phyloP scores from a whole-genome alignment of 2,113 vertebrate species.

The Bos indicus region DNA sequence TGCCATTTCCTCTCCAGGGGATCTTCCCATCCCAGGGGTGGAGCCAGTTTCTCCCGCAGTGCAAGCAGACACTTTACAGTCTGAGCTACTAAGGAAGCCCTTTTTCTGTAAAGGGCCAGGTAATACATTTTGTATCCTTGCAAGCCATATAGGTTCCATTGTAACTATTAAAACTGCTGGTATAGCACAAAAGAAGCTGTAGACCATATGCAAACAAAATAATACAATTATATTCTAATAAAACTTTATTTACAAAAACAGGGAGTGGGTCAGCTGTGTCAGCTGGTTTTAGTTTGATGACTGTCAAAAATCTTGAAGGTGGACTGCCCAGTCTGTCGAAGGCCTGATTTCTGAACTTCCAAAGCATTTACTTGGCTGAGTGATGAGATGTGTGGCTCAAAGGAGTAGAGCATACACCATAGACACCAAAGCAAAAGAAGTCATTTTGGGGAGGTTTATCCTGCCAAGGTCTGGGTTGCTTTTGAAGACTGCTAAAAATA shows the following conservation, averaged over 20 bases:
- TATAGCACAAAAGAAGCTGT: neutral
- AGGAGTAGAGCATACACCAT: neutral
- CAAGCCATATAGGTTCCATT: neutral
- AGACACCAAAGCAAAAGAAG: neutral
- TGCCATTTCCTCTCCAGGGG: neutral
- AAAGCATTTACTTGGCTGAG: neutral
- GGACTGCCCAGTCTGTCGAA: neutral
- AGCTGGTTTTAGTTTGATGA: neutral
- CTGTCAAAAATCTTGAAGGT: neutral
- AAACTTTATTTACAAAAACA: neutral
- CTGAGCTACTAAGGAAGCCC: neutral
- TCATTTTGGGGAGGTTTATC: neutral
- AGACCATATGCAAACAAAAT: neutral
- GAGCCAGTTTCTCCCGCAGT: fast-evolving
- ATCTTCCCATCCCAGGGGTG: neutral
- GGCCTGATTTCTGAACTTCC: neutral
- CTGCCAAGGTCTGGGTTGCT: neutral
- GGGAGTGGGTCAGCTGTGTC: neutral
- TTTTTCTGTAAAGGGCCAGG: neutral
- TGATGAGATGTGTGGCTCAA: neutral
- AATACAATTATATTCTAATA: neutral
- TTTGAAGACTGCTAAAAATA: neutral
- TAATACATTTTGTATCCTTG: neutral
- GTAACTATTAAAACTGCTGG: neutral
- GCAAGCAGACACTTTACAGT: neutral